Percentiles rank a stretch among this genome's conserved stretches.
These are phyloP conservation scores for Punctoribates punctum DNA, from an alignment of 2,888 invertebrate species.

Conservation along the genomic window DNA sequence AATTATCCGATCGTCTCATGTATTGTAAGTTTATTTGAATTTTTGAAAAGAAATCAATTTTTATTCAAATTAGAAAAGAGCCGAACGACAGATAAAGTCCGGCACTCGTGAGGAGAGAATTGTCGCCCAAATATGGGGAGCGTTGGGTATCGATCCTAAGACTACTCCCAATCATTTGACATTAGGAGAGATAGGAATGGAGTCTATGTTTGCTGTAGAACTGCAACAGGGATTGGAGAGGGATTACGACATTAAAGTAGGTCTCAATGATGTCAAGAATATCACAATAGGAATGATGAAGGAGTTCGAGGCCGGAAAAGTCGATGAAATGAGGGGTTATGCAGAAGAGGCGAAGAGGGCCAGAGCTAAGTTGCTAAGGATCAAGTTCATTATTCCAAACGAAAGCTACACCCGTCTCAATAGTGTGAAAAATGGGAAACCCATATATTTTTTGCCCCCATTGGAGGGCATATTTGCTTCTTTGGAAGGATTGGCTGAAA, in stretches of 20 bases:
- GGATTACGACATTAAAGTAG: slow-evolving; percentile 82
- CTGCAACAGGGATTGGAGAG: slow-evolving; percentile 93
- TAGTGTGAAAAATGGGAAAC: slow-evolving; percentile 50
- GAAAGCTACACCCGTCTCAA: slow-evolving; percentile 66
- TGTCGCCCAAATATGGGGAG: slow-evolving; percentile 19
- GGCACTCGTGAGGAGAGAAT: not conserved
- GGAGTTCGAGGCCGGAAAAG: slow-evolving; percentile 56
- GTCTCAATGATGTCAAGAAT: slow-evolving; percentile 82
- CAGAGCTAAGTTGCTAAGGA: slow-evolving; percentile 51
- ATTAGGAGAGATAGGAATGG: slow-evolving; percentile 93
- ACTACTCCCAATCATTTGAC: slow-evolving; percentile 57
- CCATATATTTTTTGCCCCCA: slow-evolving; percentile 66
- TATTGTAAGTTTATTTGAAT: not conserved
- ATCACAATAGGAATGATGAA: slow-evolving; percentile 73
- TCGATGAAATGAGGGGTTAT: slow-evolving; percentile 65
- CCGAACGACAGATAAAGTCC: not conserved
- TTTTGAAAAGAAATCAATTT: not conserved
- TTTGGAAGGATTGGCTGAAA: slow-evolving; percentile 67
- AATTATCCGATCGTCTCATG: too few relatives aligned
- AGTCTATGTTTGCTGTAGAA: slow-evolving; percentile 97
- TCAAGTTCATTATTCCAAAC: slow-evolving; percentile 64
- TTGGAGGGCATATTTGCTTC: slow-evolving; percentile 79
- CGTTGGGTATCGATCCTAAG: slow-evolving; percentile 32
- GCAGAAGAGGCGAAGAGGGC: slow-evolving; percentile 49
- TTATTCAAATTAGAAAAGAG: slow-evolving; percentile 52